Evolutionary conservation across 2,797 vertebrate genomes (phyloP).

Genomic region (Microctenopoma stevenorrisi): DNA sequence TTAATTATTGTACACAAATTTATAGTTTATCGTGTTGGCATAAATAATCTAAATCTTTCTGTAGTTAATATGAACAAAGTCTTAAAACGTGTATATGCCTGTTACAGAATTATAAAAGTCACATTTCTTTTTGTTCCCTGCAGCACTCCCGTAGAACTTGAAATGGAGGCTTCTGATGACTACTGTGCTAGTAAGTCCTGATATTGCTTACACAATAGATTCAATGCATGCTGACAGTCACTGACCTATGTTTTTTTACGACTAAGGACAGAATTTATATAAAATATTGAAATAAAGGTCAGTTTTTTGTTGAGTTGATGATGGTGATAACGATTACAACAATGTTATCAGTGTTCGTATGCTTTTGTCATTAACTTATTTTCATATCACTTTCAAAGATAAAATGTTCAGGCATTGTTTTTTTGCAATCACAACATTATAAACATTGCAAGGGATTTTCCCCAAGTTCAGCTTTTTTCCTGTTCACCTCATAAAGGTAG

Average conservation of each 20-base stretch:
- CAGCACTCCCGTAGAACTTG: conserved; percentile 89
- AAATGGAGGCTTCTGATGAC: conserved; percentile 79
- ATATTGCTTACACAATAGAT: conserved; percentile 5
- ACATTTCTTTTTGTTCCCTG: conserved; percentile 57
- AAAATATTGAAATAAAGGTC: neutral
- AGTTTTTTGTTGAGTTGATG: neutral
- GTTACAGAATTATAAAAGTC: neutral
- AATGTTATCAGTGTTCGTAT: neutral
- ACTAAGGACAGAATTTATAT: neutral
- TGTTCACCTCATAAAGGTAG: conserved; percentile 69
- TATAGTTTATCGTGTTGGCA: neutral
- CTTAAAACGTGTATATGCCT: neutral
- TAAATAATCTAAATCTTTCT: conserved; percentile 1
- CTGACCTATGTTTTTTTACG: conserved; percentile 13
- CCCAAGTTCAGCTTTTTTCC: conserved; percentile 71
- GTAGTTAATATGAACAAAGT: neutral
- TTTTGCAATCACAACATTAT: conserved; percentile 49
- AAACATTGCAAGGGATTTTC: conserved; percentile 75
- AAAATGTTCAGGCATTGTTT: conserved; percentile 5
- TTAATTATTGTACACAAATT: neutral
- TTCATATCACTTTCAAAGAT: conserved; percentile 1
- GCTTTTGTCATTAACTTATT: neutral
- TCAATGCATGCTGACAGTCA: neutral
- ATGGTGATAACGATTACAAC: neutral
- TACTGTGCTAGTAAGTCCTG: conserved; percentile 82